Base-by-base conservation (phyloP, 2,888 invertebrate genomes). In the Stomorhina lunata region DNA sequence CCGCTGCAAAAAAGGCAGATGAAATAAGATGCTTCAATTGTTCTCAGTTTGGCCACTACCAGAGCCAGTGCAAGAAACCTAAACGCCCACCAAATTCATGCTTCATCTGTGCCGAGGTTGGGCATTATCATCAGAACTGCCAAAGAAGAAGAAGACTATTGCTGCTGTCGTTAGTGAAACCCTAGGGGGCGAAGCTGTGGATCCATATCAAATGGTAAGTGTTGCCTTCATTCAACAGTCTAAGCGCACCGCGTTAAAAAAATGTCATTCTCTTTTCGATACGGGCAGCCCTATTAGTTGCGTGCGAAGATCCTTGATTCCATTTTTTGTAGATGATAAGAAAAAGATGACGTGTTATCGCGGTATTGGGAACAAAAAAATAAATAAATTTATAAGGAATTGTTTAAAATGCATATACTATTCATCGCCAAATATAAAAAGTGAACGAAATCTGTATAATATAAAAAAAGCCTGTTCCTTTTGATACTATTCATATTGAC, bases 11-110 rank as follows among this genome's bases (percentile, higher is more conserved):
- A n/a, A 45, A 22, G 29, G 45, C 48, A 1, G 29, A 61, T 27
- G 2, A n/a, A n/a, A n/a, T 50, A 0, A 25, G 75, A 0, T 80
- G 80, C 5, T 75, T 37, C 15, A 80, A 80, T 9, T 69, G 75
- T 20, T 69, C 69, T 0, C 43, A 43, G 3, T 55, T 29, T 29
- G 80, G 65, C 1, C 80, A 73, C 10, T 81, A 22, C 6, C 81
- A 72, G 34, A 55, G 63, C 45, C 32, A 9, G 0, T 72, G 77
- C 10, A 50, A 63, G 4, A 81, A 77, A 15, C 77, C 72, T 17
- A 63, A 25, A 12, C 65, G 72, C 0, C 34, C 72, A 22, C 20
- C 65, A 0, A 75, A 69, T 9, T 81, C 78, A 6, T 78, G 78
- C 22, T 78, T 78, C 40, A 43, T 57, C 0, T 78, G 78, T 27